These are phyloP conservation scores for Hippopotamyrus pictus DNA, from an alignment of 2,797 vertebrate genomes.

Conservation along the genomic window DNA sequence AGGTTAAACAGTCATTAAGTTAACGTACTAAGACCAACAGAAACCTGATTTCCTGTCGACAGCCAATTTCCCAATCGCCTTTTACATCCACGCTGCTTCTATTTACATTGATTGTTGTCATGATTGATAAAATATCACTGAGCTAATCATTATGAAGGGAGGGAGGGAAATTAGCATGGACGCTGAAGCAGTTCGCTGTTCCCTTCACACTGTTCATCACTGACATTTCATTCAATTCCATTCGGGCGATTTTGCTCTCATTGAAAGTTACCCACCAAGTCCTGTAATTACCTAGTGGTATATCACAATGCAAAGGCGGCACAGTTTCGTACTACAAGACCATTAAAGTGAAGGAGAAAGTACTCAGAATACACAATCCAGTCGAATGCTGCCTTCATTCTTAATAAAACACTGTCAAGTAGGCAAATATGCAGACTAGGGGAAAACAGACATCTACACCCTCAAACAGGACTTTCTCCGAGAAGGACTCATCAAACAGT, in stretches of 20 bases:
- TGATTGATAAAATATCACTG: neutral
- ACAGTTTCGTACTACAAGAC: constrained; percentile 41
- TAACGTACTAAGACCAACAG: constrained; percentile 24
- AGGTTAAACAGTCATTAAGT: constrained; percentile 58
- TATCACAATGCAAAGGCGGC: constrained; percentile 63
- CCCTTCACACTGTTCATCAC: constrained; percentile 66
- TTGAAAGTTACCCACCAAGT: constrained; percentile 51
- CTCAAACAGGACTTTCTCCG: neutral
- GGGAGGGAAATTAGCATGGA: constrained; percentile 46
- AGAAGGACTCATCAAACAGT: neutral
- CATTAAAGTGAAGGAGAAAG: neutral
- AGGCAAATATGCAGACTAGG: neutral
- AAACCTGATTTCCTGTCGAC: neutral
- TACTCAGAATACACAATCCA: neutral
- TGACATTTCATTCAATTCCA: constrained; percentile 64
- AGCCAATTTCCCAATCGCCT: neutral
- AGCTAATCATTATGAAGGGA: constrained; percentile 23
- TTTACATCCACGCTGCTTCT: neutral
- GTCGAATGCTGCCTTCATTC: neutral
- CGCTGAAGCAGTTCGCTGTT: constrained; percentile 65
- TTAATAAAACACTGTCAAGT: neutral
- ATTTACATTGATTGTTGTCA: constrained; percentile 16
- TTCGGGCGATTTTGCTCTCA: constrained; percentile 51
- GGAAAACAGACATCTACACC: neutral
- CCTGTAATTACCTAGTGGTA: constrained; percentile 37